These are phyloP conservation scores for Abscondita cerata DNA, from an alignment of 2,888 invertebrate genomes.

Conservation along the genomic window DNA sequence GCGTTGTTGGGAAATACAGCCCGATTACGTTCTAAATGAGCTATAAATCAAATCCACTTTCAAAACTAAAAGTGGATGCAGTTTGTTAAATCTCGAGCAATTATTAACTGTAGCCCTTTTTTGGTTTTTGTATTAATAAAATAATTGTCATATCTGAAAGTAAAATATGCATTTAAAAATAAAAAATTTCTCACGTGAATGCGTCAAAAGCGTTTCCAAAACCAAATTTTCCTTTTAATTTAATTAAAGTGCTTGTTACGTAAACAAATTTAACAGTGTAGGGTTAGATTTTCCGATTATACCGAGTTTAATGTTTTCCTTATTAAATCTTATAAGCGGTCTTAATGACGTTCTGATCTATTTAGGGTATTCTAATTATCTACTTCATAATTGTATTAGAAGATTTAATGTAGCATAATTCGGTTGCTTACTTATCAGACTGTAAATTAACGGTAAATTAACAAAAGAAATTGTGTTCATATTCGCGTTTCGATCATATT, in stretches of 20 bases:
- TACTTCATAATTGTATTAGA: slow-evolving; percentile 41
- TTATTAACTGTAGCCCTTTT: slow-evolving; percentile 25
- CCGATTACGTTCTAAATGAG: slow-evolving; percentile 55
- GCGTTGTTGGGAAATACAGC: slow-evolving; percentile 55
- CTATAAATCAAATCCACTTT: slow-evolving; percentile 47
- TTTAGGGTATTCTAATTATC: slow-evolving; percentile 43
- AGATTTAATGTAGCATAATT: slow-evolving; percentile 41
- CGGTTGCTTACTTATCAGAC: slow-evolving; percentile 36
- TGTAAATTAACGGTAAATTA: slow-evolving; percentile 11
- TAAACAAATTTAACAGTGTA: slow-evolving; percentile 25
- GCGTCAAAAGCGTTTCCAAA: no score
- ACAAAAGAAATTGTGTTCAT: slow-evolving; percentile 2
- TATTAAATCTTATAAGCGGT: slow-evolving; percentile 41
- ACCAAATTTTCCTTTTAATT: background rate
- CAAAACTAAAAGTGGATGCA: slow-evolving; percentile 27
- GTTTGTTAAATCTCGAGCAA: slow-evolving; percentile 23
- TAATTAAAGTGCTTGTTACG: slow-evolving; percentile 11
- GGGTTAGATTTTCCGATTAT: slow-evolving; percentile 30
- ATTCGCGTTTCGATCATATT: background rate
- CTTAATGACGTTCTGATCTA: slow-evolving; percentile 43
- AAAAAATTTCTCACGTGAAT: no score
- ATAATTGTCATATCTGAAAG: slow-evolving; percentile 1
- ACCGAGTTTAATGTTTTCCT: slow-evolving; percentile 39
- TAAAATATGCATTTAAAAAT: no score
- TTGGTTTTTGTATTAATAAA: slow-evolving; percentile 4